Base-by-base conservation (phyloP, 2,797 vertebrate genomes). In the Channa striata region DNA sequence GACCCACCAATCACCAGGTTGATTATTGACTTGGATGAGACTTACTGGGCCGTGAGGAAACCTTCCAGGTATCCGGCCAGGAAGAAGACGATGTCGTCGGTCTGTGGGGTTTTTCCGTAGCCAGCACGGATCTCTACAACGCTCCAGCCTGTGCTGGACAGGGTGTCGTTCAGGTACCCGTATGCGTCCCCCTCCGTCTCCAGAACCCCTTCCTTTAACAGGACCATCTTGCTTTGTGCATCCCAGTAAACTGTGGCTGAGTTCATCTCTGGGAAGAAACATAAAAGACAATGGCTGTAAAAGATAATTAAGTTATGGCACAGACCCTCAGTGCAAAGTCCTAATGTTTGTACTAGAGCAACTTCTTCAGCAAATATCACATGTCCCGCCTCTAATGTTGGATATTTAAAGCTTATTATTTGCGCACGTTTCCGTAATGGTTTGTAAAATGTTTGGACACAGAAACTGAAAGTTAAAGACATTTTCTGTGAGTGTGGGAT, bases 21-120 rank as follows among this genome's bases (percentile, higher is more conserved):
- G 25, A 60, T 47, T 8, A 19, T 48, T 21, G 46, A 37, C 33
- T 20, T 42, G 46, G 11, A 12, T 19, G 30, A 63, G 7, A 83
- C 96, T 95, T 92, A 98, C 96, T 85, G 90, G 33, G 95, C 96
- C 0, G 96, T 96, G 59, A 98, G 95, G 83, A 95, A 97, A 0
- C 97, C 97, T 82, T 98, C 96, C 14, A 98, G 89, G 85, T 94
- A 96, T 34, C 97, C 97, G 0, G 96, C 96, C 50, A 94, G 85
- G 83, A 94, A 97, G 93, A 96, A 96, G 62, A 92, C 92, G 69
- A 95, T 13, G 34, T 95, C 92, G 57, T 97, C 95, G 1, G 82
- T 78, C 85, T 95, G 78, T 0, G 74, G 74, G 3, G 90, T 93
- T 0, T 77, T 1, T 42, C 97, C 95, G 1, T 97, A 96, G 1